These are phyloP conservation scores for Apantesis nais DNA, from an alignment of 2,888 invertebrate species.

Conservation along the genomic window DNA sequence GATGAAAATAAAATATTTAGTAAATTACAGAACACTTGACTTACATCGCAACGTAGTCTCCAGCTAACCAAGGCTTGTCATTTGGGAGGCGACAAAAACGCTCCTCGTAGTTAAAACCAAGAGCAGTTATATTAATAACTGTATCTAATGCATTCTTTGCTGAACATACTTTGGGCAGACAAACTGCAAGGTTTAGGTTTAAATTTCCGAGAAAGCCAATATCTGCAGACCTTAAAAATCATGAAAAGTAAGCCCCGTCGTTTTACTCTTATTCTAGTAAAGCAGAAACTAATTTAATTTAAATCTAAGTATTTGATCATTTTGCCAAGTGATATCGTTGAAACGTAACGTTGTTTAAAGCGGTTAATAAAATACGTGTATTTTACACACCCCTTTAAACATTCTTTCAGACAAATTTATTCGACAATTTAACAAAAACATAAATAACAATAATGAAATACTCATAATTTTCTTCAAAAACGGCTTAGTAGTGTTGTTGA, in stretches of 20 bases:
- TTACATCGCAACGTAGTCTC: conserved; percentile 73
- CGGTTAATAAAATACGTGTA: neutral
- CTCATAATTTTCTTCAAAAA: neutral
- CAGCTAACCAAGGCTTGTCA: conserved; percentile 72
- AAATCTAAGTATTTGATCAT: neutral
- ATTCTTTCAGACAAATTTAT: neutral
- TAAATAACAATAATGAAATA: neutral
- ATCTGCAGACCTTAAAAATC: conserved; percentile 21
- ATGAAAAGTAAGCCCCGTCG: too few species aligned
- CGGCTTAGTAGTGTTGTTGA: neutral
- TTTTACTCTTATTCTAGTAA: neutral
- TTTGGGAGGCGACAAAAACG: conserved; percentile 66
- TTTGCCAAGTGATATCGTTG: too few species aligned
- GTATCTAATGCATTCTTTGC: conserved; percentile 55
- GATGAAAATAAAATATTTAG: neutral
- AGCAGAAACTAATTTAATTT: neutral
- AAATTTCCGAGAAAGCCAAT: conserved; percentile 22
- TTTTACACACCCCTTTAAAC: neutral
- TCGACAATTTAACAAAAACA: too few species aligned
- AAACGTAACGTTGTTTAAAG: neutral
- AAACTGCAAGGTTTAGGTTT: conserved; percentile 56
- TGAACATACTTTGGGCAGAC: conserved; percentile 70
- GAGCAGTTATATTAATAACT: conserved; percentile 46
- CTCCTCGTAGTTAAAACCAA: conserved; percentile 57
- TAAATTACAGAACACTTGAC: conserved; percentile 43